phyloP scores from a whole-genome alignment of 2,797 vertebrate genomes.

The Nyctibius grandis region DNA sequence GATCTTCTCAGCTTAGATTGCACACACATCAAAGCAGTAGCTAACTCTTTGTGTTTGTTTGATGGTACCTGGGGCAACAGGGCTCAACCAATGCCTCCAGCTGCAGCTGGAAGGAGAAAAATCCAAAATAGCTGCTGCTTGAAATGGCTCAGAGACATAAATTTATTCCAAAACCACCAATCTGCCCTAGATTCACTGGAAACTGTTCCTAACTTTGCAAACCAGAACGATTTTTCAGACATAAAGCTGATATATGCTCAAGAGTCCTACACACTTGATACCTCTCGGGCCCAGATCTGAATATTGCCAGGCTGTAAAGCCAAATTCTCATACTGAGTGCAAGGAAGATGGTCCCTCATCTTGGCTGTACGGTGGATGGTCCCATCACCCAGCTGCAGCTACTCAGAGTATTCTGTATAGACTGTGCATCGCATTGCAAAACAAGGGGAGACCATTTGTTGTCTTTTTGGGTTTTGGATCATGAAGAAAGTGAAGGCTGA shows the following conservation, averaged over 20 bases:
- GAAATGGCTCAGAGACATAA: not conserved
- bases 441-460: not conserved
- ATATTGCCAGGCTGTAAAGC: not conserved
- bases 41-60: not conserved
- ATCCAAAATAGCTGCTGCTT: not conserved
- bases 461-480: not conserved
- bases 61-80: not conserved
- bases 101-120: not conserved
- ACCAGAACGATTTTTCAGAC: not conserved
- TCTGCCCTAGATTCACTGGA: not conserved
- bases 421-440: not conserved
- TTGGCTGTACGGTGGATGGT: not conserved
- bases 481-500: not conserved
- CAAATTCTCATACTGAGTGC: not conserved
- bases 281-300: not conserved
- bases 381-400: not conserved
- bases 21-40: not conserved
- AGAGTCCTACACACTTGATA: not conserved
- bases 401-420: fast-evolving
- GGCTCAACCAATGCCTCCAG: not conserved
- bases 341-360: not conserved
- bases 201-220: not conserved
- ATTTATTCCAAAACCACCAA: not conserved
- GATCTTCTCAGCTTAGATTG: not conserved
- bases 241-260: not conserved